phyloP scores from a whole-genome alignment of 37 sponge, comb jelly and placozoan species.

The Chondrosia reniformis region DNA sequence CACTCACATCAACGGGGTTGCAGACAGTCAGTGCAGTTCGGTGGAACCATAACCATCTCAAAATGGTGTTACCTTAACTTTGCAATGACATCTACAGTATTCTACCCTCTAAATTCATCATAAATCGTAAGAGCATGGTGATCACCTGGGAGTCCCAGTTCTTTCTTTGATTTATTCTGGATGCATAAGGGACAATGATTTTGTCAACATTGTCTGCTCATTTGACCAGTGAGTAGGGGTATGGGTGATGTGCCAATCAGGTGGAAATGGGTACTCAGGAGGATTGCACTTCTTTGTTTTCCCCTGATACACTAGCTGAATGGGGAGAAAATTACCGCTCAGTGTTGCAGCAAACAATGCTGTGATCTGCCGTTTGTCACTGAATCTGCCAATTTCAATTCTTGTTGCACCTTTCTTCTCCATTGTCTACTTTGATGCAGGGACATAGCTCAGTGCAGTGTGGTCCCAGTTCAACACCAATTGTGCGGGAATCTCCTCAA shows the following conservation, averaged over 20 bases:
- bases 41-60: neutral
- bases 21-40: neutral
- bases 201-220: constrained; percentile 14
- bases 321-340: constrained; percentile 34
- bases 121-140: neutral
- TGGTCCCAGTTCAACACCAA: constrained; percentile 29
- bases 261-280: constrained; percentile 10
- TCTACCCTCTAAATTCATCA: constrained; percentile 3
- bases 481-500: constrained; percentile 4
- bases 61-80: neutral
- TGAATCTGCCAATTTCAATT: constrained; percentile 12
- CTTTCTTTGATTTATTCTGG: neutral
- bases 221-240: constrained; percentile 13
- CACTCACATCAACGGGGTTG: neutral
- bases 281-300: constrained; percentile 25
- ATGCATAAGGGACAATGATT: constrained; percentile 7
- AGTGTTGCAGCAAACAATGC: constrained; percentile 23
- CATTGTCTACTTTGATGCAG: constrained; percentile 26
- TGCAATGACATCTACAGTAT: neutral
- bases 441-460: constrained; percentile 32
- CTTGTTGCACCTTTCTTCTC: neutral
- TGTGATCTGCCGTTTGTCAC: constrained; percentile 32
- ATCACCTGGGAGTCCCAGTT: neutral
- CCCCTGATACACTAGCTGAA: constrained; percentile 28
- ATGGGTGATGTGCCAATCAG: constrained; percentile 13